These are phyloP conservation scores for Melanotaenia boesemani DNA, from an alignment of 2,797 vertebrate species.

Conservation along the genomic window DNA sequence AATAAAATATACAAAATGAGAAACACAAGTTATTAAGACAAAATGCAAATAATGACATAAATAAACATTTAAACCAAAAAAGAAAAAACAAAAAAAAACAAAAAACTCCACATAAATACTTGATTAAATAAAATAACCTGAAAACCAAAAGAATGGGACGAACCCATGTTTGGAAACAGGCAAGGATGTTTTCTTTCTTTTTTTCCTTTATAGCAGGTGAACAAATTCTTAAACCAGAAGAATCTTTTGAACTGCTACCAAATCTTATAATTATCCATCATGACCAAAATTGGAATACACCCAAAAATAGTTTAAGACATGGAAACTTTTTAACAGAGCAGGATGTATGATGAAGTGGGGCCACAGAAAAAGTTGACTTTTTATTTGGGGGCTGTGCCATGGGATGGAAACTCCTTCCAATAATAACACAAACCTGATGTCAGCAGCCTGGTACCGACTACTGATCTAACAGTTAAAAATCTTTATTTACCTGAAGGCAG, in stretches of 20 bases:
- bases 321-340: not conserved
- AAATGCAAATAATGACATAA: too few relatives aligned
- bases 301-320: not conserved
- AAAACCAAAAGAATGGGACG: not conserved
- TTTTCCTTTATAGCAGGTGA: not conserved
- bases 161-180: not conserved
- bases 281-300: not conserved
- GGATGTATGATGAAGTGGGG: not conserved
- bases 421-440: not conserved
- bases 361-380: not conserved
- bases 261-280: not conserved
- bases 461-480: not conserved
- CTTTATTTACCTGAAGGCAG: slow-evolving; percentile 90
- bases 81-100: too few relatives aligned
- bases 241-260: not conserved
- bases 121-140: too few relatives aligned
- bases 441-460: not conserved
- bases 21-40: too few relatives aligned
- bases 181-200: not conserved
- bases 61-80: not conserved
- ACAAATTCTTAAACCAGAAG: not conserved
- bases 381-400: too few relatives aligned
- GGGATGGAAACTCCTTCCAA: not conserved
- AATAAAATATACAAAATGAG: too few relatives aligned
- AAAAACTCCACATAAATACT: too few relatives aligned